Conservation (phyloP, 1,140 invertebrate genomes). For the Bombus soroeensis region DNA sequence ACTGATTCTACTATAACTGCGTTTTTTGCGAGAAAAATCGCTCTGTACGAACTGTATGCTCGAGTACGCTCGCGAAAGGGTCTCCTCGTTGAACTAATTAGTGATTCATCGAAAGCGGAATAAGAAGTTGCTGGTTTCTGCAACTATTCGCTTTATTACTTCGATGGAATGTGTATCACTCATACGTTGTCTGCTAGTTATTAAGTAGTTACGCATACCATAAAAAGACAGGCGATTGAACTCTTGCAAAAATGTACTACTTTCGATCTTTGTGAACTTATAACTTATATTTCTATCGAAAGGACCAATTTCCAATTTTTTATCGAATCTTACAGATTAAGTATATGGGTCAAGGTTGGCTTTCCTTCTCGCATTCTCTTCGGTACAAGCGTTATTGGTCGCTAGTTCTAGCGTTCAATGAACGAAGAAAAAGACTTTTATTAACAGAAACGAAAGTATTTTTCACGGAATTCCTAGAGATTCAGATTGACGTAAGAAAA, state of each 20-base stretch:
- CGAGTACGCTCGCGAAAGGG: background rate
- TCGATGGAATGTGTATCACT: background rate
- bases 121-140: background rate
- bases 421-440: too few relatives aligned
- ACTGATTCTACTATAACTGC: background rate
- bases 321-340: background rate
- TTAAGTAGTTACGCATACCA: background rate
- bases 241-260: background rate
- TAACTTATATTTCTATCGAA: background rate
- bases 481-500: too few relatives aligned
- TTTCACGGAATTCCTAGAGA: too few relatives aligned
- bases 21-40: background rate
- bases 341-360: too few relatives aligned
- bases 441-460: too few relatives aligned
- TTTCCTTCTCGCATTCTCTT: too few relatives aligned
- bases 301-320: background rate
- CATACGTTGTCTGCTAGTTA: background rate
- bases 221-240: background rate
- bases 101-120: slow-evolving; percentile 18
- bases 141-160: background rate
- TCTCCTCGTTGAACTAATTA: slow-evolving; percentile 20
- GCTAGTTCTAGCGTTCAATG: too few relatives aligned
- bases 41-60: too few relatives aligned
- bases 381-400: too few relatives aligned
- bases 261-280: background rate